Percentiles rank a stretch among this genome's conserved stretches.
These are phyloP conservation scores for Chamaea fasciata DNA, from an alignment of 2,113 vertebrate genomes.

Conservation along the genomic window DNA sequence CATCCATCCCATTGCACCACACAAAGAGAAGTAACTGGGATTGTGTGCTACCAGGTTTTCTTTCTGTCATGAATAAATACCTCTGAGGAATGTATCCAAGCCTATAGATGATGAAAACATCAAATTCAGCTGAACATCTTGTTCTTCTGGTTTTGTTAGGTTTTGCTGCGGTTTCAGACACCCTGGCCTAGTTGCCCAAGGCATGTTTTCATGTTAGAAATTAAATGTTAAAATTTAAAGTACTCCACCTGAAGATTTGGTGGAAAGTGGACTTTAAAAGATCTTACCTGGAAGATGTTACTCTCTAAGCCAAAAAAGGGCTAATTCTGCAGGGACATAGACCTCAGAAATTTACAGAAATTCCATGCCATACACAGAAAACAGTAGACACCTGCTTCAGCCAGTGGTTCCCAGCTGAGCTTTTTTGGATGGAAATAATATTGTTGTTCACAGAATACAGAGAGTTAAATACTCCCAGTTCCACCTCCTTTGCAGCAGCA, in stretches of 20 bases:
- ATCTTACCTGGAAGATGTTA: not conserved
- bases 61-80: not conserved
- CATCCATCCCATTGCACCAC: not conserved
- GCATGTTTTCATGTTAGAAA: accelerated
- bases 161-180: not conserved
- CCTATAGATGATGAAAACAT: not conserved
- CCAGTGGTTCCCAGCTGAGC: not conserved
- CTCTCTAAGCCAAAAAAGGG: not conserved
- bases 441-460: not conserved
- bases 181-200: no score
- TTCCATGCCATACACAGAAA: not conserved
- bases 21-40: not conserved
- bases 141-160: not conserved
- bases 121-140: not conserved
- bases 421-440: not conserved
- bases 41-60: not conserved
- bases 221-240: not conserved
- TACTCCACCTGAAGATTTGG: not conserved
- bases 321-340: not conserved
- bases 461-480: not conserved
- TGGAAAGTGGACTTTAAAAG: not conserved
- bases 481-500: not conserved
- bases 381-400: not conserved
- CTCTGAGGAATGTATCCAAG: not conserved
- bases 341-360: not conserved